Base-by-base conservation (phyloP, 2,113 vertebrate species). In the Elachura formosa region DNA sequence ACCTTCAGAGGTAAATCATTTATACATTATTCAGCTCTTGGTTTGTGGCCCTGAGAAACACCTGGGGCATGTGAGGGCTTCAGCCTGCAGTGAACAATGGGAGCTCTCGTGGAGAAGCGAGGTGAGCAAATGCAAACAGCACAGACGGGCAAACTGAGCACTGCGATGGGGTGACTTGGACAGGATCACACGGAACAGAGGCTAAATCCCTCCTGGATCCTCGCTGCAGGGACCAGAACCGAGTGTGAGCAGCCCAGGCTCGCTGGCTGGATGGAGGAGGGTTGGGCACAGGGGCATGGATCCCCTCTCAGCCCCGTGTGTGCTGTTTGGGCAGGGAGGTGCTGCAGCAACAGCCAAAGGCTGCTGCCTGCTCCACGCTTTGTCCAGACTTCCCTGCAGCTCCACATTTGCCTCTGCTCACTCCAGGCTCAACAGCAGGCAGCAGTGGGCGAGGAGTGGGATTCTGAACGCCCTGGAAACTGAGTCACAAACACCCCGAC, bases 51-150 rank as follows among this genome's bases (percentile, higher is more conserved):
- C 2, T 26, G 64, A 20, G 26, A 11, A 90, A 72, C 45, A 61
- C 48, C 46, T n/a, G 31, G 38, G 52, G 41, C 16, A 18, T 1
- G 4, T 2, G 7, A 28, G 43, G 59, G 33, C 29, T 79, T 61
- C 75, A 85, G 69, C 28, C 46, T 74, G 71, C 41, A 14, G 45
- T 10, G 36, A 62, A 2, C 55, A 58, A 0, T 5, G 55, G 41
- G 24, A 6, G 0, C 24, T 12, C 13, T 25, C 4, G 2, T 3
- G 18, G 23, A 45, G 52, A 49, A 34, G 17, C 15, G 29, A 4
- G 52, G 14, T 51, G 58, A 73, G 11, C 63, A 56, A 69, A 55
- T 69, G 25, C 16, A 41, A 58, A 28, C 2, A 43, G n/a, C 40
- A 54, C 48, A 64, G 58, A 23, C 28, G 21, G 43, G 45, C 62